These are phyloP conservation scores for Scaptomyza flava DNA, from an alignment of 2,888 invertebrate species.

Conservation along the genomic window DNA sequence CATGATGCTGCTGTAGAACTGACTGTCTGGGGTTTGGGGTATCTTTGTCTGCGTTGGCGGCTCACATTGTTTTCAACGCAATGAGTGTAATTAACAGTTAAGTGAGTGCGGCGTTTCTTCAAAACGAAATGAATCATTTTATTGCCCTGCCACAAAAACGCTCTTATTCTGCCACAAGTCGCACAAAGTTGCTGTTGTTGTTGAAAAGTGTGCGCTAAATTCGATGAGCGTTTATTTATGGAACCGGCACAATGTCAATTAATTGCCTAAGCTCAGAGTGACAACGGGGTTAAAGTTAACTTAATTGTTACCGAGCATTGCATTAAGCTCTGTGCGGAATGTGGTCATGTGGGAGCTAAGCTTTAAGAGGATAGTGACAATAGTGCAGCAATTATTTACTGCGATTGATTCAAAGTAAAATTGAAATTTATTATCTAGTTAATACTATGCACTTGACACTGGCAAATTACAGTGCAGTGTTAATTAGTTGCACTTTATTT, in stretches of 20 bases:
- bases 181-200: not conserved
- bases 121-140: constrained; percentile 49
- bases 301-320: constrained; percentile 29
- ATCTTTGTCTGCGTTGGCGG: constrained; percentile 45
- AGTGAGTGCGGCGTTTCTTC: constrained; percentile 38
- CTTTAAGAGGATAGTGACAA: constrained; percentile 44
- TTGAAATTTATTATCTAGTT: constrained; percentile 6
- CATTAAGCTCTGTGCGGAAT: constrained; percentile 29
- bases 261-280: constrained; percentile 49
- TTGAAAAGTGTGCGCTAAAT: constrained; percentile 44
- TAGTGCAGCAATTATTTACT: constrained; percentile 39
- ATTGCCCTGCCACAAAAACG: constrained; percentile 22
- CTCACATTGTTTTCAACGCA: constrained; percentile 18
- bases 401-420: constrained; percentile 35
- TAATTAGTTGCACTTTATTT: constrained; percentile 68
- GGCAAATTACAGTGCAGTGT: constrained; percentile 37
- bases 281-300: constrained; percentile 48
- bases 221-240: constrained; percentile 65
- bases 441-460: constrained; percentile 32
- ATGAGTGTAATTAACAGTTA: constrained; percentile 40
- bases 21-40: not conserved
- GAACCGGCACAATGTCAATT: constrained; percentile 72
- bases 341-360: constrained; percentile 15
- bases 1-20: constrained; percentile 14
- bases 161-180: constrained; percentile 16